Percentiles rank a stretch among this genome's conserved stretches.
Evolutionary conservation across 2,113 vertebrate species (phyloP).

Genomic region (Cynopterus brachyotis): DNA sequence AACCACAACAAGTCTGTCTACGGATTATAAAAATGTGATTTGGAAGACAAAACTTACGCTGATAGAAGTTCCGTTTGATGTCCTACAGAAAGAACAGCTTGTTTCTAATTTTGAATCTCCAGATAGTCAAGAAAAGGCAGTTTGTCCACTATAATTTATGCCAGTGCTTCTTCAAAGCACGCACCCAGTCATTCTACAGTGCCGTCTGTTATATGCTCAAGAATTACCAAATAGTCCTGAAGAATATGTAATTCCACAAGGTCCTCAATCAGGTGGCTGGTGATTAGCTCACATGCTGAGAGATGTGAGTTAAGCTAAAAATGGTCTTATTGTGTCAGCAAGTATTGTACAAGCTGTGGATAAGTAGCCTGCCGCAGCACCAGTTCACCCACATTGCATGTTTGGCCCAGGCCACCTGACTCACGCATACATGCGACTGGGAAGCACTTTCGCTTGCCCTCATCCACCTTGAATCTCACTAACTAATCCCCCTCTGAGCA

Average conservation of each 20-base stretch:
- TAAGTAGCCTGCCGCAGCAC: neutral
- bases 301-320: neutral
- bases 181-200: neutral
- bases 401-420: neutral
- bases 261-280: slow-evolving; percentile 64
- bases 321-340: neutral
- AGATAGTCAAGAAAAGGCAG: slow-evolving; percentile 17
- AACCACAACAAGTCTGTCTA: slow-evolving; percentile 26
- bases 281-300: slow-evolving; percentile 56
- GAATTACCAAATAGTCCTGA: slow-evolving; percentile 16
- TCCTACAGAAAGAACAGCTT: slow-evolving; percentile 61
- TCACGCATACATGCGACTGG: neutral
- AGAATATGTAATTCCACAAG: slow-evolving; percentile 21
- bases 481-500: too few relatives aligned
- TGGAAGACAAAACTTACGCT: slow-evolving; percentile 63
- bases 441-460: neutral
- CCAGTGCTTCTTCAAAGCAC: neutral
- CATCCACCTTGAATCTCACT: neutral
- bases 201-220: slow-evolving; percentile 34
- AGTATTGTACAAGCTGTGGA: neutral
- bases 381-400: neutral
- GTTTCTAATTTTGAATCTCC: slow-evolving; percentile 55
- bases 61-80: slow-evolving; percentile 43
- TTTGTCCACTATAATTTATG: slow-evolving; percentile 37
- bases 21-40: slow-evolving; percentile 69